Evolutionary conservation across 2,888 invertebrate genomes (phyloP), one percentile per base, ranked within the genome.

Genomic region (Pegoplata infirma): DNA sequence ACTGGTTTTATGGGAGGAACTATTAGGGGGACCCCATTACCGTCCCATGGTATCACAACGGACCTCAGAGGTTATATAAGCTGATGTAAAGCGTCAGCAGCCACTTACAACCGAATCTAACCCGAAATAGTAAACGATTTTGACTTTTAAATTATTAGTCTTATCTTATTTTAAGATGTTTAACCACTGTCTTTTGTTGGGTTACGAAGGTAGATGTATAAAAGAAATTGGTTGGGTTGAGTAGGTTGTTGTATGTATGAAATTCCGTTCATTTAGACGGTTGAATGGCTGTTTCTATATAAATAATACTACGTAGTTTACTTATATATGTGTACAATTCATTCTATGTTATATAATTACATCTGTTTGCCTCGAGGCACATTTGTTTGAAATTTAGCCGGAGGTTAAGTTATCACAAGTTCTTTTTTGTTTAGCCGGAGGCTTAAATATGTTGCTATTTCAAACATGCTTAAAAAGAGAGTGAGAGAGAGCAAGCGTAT

Each of bases 331-430:
- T 55, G 28, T 53, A 59, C 59, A 51, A 17, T 58, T 53, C 69
- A 71, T 76, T 67, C 76, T 71, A 67, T 64, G 68, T 76, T 76
- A 76, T 76, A 76, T 87, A 87, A 87, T 87, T 87, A 88, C 87
- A 88, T 86, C 84, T 85, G 88, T 85, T 85, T 84, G 81, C 82
- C 86, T 82, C 76, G 69, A 68, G 81, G 82, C 83, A 69, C 63
- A 73, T 81, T 83, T 86, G 87, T 86, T 87, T 87, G 87, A 86
- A 87, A 86, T 85, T 83, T 72, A 36, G 67, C 87, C 76, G n/a
- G 53, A 14, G 84, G 87, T 83, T 80, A 86, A 87, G 88, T 88
- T 87, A 88, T 87, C 88, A 88, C 87, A 87, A 87, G 88, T 88
- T 87, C 88, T 88, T 87, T 88, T 87, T 87, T 87, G 85, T 84